Evolutionary conservation across 2,888 invertebrate genomes (phyloP).

Genomic region (Metallyticus violacea): DNA sequence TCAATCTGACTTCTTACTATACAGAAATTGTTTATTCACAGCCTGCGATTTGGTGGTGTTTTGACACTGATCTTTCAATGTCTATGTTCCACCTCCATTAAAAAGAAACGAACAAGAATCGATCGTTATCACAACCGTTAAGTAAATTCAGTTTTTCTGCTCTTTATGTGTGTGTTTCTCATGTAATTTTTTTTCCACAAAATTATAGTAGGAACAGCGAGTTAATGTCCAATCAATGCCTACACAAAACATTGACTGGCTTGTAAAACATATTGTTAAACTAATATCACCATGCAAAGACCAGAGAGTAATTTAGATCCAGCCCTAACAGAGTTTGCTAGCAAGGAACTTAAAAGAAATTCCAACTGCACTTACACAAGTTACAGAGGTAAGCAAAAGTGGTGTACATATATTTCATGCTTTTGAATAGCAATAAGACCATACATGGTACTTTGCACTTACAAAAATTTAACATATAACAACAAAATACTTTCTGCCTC

Average conservation of each 20-base stretch:
- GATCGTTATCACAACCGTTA: constrained; percentile 30
- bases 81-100: constrained; percentile 19
- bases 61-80: constrained; percentile 11
- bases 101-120: constrained; percentile 20
- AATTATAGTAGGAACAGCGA: constrained; percentile 27
- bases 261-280: not conserved
- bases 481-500: too few species aligned
- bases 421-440: too few species aligned
- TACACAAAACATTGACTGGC: not conserved
- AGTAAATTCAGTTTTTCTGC: constrained; percentile 19
- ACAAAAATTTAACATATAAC: too few species aligned
- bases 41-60: constrained; percentile 34
- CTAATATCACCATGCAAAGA: not conserved
- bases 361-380: not conserved
- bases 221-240: not conserved
- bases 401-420: too few species aligned
- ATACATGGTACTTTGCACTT: too few species aligned
- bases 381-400: too few species aligned
- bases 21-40: constrained; percentile 32
- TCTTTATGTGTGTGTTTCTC: not conserved
- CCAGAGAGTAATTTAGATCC: not conserved
- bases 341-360: not conserved
- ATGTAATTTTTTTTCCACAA: not conserved
- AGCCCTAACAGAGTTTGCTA: not conserved
- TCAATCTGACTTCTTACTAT: constrained; percentile 11